Conservation (phyloP, 2,888 invertebrate species). For the Aspidiotus destructor region DNA sequence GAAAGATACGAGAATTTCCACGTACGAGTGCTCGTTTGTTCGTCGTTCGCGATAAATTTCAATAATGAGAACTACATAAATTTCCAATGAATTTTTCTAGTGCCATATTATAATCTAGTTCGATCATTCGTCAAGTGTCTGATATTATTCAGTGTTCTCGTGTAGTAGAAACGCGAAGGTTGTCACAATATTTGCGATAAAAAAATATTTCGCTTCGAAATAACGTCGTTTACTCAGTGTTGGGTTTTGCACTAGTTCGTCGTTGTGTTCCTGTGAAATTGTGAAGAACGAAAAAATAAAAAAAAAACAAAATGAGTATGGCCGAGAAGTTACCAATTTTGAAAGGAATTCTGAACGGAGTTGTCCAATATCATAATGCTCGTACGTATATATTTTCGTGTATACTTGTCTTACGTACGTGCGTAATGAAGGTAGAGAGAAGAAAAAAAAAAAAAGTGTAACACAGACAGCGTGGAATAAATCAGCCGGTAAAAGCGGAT, state of each 20-base stretch:
- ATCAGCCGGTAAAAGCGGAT: constrained; percentile 4
- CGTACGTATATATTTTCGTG: constrained; percentile 58
- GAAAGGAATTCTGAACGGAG: constrained; percentile 82
- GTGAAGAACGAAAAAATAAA: too few species aligned
- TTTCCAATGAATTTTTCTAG: too few species aligned
- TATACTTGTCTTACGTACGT: not conserved
- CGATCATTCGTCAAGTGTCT: too few species aligned
- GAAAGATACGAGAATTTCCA: too few species aligned
- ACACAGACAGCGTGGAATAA: constrained; percentile 2
- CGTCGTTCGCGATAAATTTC: too few species aligned
- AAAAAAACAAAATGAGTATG: constrained; percentile 45
- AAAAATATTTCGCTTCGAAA: not conserved
- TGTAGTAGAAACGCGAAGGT: too few species aligned
- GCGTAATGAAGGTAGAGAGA: not conserved
- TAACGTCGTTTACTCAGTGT: not conserved
- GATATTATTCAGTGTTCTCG: too few species aligned
- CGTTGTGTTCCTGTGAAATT: not conserved
- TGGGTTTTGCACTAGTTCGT: not conserved
- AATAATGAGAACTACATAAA: too few species aligned
- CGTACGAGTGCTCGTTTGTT: too few species aligned
- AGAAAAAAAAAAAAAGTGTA: not conserved
- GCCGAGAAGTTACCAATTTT: constrained; percentile 83
- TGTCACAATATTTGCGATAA: not conserved
- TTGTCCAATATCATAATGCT: constrained; percentile 84
- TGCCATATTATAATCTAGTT: too few species aligned